Percentiles rank a stretch among this genome's conserved stretches.
Evolutionary conservation across 2,797 vertebrate genomes (phyloP).

Genomic region (Rallus crepitans): DNA sequence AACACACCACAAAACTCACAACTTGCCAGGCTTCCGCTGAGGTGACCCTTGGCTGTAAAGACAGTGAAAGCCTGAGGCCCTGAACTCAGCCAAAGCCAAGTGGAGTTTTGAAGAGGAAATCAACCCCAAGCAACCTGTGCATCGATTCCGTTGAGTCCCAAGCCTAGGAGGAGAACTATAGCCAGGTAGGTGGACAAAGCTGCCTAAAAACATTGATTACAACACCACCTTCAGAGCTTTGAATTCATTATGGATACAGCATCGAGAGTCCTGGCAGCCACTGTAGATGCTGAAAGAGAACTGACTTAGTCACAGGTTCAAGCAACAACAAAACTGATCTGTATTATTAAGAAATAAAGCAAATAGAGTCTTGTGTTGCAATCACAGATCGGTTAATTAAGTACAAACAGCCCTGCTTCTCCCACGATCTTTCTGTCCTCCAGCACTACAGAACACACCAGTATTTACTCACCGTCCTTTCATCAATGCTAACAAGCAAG

Average conservation of each 20-base stretch:
- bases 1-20: not conserved
- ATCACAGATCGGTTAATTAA: not conserved
- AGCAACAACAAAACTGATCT: accelerated
- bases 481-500: not conserved
- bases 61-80: not conserved
- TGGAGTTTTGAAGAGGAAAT: not conserved
- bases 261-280: not conserved
- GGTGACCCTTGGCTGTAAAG: not conserved
- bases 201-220: not conserved
- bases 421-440: not conserved
- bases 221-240: too few relatives aligned
- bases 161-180: not conserved
- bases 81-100: not conserved
- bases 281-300: not conserved
- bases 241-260: too few relatives aligned
- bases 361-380: accelerated
- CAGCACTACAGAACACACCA: accelerated
- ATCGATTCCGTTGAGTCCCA: accelerated
- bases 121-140: too few relatives aligned
- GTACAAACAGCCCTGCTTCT: not conserved
- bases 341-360: not conserved
- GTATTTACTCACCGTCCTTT: not conserved
- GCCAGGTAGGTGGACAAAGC: not conserved
- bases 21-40: accelerated
- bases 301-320: not conserved